A percentile compares a stretch with the other conserved stretches of the same genome.
Evolutionary conservation across 2,888 invertebrate species (phyloP).

Genomic region (Clistopyga incitator): DNA sequence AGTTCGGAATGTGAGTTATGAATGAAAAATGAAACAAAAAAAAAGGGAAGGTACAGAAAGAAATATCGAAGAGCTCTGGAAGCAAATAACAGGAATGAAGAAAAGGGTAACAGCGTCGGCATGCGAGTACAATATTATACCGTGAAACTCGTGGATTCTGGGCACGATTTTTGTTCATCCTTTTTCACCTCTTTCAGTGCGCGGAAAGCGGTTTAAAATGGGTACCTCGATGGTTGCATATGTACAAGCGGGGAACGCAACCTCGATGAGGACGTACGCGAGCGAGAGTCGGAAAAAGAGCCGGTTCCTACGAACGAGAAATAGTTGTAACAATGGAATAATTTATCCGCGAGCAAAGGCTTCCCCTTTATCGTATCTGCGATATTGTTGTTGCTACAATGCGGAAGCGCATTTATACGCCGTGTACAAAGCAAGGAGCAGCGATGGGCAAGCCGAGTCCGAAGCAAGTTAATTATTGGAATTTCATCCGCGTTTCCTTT

Average conservation of each 20-base stretch:
- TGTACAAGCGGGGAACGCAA: neutral
- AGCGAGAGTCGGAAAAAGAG: neutral
- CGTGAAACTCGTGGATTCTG: neutral
- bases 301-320: slow-evolving; percentile 10
- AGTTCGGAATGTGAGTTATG: neutral
- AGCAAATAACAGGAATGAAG: neutral
- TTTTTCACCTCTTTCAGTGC: neutral
- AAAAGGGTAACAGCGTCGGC: neutral
- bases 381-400: slow-evolving; percentile 30
- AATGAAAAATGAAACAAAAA: too few relatives aligned
- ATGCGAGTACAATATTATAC: neutral
- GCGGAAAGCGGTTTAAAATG: neutral
- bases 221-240: neutral
- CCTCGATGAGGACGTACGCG: neutral
- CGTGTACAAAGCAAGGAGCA: neutral
- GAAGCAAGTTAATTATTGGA: slow-evolving; percentile 62
- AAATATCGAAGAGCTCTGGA: neutral
- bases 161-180: slow-evolving; percentile 1
- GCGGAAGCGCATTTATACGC: slow-evolving; percentile 7
- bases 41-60: neutral
- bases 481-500: slow-evolving; percentile 53
- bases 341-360: slow-evolving; percentile 12
- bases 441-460: slow-evolving; percentile 20
- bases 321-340: slow-evolving; percentile 15
- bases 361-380: neutral